Evolutionary conservation across 2,888 invertebrate genomes (phyloP).

Genomic region (Thumatha senex): DNA sequence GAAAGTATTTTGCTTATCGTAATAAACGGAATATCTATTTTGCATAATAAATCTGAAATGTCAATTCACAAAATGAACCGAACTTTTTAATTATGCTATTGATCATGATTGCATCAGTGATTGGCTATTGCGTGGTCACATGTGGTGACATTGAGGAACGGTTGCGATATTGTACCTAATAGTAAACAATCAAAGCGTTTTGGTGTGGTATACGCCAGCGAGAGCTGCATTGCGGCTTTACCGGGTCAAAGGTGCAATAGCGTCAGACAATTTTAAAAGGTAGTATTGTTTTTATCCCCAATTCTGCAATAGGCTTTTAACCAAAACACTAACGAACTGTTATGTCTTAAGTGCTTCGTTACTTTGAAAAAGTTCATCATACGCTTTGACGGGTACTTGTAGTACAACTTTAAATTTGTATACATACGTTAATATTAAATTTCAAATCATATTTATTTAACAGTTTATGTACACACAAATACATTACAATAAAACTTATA

Average conservation of each 20-base stretch:
- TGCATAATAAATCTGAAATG: conserved; percentile 44
- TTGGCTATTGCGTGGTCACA: not conserved
- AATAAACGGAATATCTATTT: conserved; percentile 10
- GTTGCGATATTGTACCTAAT: conserved; percentile 53
- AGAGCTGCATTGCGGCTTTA: conserved; percentile 70
- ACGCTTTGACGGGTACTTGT: conserved; percentile 27
- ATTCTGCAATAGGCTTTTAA: conserved; percentile 6
- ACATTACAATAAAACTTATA: no score
- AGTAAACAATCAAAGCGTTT: conserved; percentile 54
- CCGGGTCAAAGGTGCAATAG: conserved; percentile 68
- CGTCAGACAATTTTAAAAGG: conserved; percentile 52
- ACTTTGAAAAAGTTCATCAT: conserved; percentile 32
- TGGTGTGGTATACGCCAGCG: conserved; percentile 61
- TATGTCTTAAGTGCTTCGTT: conserved; percentile 34
- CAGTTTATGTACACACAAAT: no score
- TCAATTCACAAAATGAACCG: conserved; percentile 45
- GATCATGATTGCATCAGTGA: conserved; percentile 24
- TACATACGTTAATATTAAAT: conserved; percentile 47
- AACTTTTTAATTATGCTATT: conserved; percentile 50
- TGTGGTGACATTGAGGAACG: conserved; percentile 42
- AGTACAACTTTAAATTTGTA: conserved; percentile 49
- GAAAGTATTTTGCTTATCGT: not conserved
- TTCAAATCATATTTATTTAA: no score
- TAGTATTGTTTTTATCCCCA: conserved; percentile 36
- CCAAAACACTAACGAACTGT: conserved; percentile 12